Base-by-base conservation (phyloP, 1,140 invertebrate genomes). In the Microplitis mediator region DNA sequence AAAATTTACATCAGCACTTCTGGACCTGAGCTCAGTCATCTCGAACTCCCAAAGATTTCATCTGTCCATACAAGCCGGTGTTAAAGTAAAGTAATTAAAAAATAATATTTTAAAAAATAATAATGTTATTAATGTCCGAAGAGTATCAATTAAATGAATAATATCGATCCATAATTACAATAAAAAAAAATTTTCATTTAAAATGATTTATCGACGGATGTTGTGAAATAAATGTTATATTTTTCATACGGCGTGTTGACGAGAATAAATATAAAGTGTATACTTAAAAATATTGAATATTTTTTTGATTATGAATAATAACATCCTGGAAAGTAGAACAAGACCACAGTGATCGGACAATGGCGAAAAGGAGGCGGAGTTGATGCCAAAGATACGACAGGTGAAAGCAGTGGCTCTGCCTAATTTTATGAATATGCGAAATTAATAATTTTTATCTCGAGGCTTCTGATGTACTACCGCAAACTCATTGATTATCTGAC, bases 381-480 rank as follows among this genome's bases (percentile, higher is more conserved):
- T 39, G 52, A 58, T 63, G 50, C 35, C 63, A 23, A 50, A 64
- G 32, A 54, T 69, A 64, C 50, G 72, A 64, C 45, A 75, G 72
- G 69, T 67, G 73, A 77, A 79, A 78, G 79, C 70, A 70, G 63
- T 68, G 64, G 62, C 50, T 69, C 65, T 78, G 72, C 67, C 76
- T 74, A 79, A 80, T 79, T 80, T 80, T 77, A 80, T 75, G 79
- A 76, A 13, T 77, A 80, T 75, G 79, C 74, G 9, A 76, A 79
- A 80, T 80, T 79, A 77, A 72, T 76, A 79, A 80, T 80, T 80
- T 77, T 77, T 74, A 72, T 74, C 54, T 58, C 34, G 63, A 23
- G 13, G 52, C 52, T 61, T 31, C 34, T 36, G 34, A 31, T 34
- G 31, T 58, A 68, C 52, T 45, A n/a, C 34, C 45, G 1, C 23